Base-by-base conservation (phyloP, 2,888 invertebrate species). In the Nemotelus nigrinus region DNA sequence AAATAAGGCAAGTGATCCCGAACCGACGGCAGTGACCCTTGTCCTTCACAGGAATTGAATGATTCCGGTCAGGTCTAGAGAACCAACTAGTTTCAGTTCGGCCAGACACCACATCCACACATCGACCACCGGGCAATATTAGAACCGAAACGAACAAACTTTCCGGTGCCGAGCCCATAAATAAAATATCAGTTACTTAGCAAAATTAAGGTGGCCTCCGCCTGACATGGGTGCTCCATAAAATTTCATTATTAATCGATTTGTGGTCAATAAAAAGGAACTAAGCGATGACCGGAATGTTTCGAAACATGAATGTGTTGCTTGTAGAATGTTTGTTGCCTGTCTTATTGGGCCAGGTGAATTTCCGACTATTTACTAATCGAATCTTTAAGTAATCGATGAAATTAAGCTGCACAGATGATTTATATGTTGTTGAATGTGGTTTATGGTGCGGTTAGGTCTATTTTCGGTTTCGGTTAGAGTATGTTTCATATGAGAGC, bases 161-260 rank as follows among this genome's bases (percentile, higher is more conserved):
- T 8, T 64, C 45, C 45, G 55, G 25, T 58, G 45, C 58, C 43
- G 71, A 58, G n/a, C 71, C 25, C 58, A 72, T 72, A 72, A 72
- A 72, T 72, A 72, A 72, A 72, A 72, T 72, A 72, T 72, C 71
- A 72, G 71, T 72, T 72, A 72, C 58, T 72, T 72, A 72, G 71
- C 57, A 72, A 72, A 72, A 72, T 72, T 57, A 58, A 72, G 71
- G 71, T 72, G 71, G 71, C 57, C 10, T 47, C 67, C 4, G 67
- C 25, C 67, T 47, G 57, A 58, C 71, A 72, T 72, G 71, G 71
- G 71, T 72, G 71, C 71, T 58, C 58, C 71, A 72, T 72, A 72
- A 72, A 72, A 72, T 72, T 72, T 58, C 71, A 72, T 72, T 72
- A 72, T 72, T 58, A 72, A 72, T 72, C 71, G 71, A 72, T 72